Evolutionary conservation across 1,140 invertebrate species (phyloP).

Genomic region (Atta colombica): DNA sequence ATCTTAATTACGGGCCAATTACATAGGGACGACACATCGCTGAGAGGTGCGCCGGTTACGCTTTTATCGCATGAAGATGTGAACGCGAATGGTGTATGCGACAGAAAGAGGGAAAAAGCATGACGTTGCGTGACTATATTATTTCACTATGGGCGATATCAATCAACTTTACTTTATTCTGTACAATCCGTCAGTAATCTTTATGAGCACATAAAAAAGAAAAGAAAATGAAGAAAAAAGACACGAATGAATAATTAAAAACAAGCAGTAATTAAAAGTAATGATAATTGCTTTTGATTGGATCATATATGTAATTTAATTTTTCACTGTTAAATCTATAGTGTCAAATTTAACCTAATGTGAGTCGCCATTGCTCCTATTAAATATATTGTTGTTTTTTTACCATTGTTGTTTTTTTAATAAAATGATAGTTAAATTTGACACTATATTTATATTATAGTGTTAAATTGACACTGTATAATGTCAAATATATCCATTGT

Average conservation of each 20-base stretch:
- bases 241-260: neutral
- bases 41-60: conserved; percentile 60
- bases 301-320: neutral
- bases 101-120: conserved; percentile 12
- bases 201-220: neutral
- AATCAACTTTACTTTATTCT: conserved; percentile 29
- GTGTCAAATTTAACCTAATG: no score
- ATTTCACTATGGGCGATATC: conserved; percentile 29
- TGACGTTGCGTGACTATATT: conserved; percentile 54
- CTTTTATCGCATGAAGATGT: conserved; percentile 56
- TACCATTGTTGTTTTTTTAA: no score
- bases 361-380: no score
- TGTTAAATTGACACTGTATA: no score
- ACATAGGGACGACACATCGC: conserved; percentile 51
- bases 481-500: no score
- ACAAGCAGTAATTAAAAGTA: neutral
- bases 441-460: no score
- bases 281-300: neutral
- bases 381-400: no score
- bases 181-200: neutral
- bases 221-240: neutral
- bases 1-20: conserved; percentile 74
- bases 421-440: no score
- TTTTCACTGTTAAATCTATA: neutral
- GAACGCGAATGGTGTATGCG: conserved; percentile 16